phyloP scores from a whole-genome alignment of 2,113 vertebrate species.

The Caretta caretta region DNA sequence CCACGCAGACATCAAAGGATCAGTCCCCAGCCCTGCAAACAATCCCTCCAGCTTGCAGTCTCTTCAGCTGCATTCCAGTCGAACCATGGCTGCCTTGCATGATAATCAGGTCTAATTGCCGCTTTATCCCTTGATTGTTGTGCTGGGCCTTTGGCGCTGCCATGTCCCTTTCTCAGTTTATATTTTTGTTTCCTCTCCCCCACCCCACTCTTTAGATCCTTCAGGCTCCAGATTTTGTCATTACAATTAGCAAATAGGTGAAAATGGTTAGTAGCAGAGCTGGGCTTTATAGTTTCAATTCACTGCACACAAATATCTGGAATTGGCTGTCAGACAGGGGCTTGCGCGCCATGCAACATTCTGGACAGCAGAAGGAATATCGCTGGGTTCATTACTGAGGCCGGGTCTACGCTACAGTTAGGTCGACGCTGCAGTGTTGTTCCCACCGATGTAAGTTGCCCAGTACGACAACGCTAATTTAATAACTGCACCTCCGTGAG shows the following conservation, averaged over 20 bases:
- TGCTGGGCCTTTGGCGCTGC: constrained; percentile 76
- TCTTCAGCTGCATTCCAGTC: constrained; percentile 80
- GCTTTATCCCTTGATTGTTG: constrained; percentile 79
- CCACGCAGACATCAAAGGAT: constrained; percentile 79
- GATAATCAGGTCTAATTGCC: constrained; percentile 84
- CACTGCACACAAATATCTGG: neutral
- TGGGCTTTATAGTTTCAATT: neutral
- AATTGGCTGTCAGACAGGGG: neutral
- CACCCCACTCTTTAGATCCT: constrained; percentile 35
- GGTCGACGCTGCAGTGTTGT: neutral
- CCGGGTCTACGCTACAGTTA: neutral
- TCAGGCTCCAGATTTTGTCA: constrained; percentile 13
- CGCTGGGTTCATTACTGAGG: neutral
- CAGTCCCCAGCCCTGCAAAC: constrained; percentile 72
- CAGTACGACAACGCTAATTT: no score
- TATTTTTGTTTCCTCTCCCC: constrained; percentile 49
- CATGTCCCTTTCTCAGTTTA: constrained; percentile 68
- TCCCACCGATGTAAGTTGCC: no score
- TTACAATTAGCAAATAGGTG: constrained; percentile 65
- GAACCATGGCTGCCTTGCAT: constrained; percentile 80
- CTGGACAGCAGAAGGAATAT: constrained; percentile 2
- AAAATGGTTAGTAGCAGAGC: constrained; percentile 23
- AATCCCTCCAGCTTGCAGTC: constrained; percentile 75
- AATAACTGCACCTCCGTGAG: neutral
- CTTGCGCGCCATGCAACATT: neutral